Conservation (phyloP, 1,140 invertebrate species). For the Leguminivora glycinivorella region DNA sequence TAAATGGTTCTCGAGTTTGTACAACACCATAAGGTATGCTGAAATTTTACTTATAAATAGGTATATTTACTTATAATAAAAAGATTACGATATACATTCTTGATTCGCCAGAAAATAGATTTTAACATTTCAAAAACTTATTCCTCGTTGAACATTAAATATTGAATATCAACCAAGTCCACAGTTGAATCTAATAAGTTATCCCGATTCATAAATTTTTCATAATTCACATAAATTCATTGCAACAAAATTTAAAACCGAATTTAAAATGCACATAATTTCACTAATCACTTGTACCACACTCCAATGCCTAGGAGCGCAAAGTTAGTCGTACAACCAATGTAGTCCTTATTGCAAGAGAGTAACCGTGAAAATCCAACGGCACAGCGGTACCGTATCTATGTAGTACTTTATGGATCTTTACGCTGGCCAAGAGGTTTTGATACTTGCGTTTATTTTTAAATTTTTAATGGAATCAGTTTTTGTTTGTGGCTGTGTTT, state of each 20-base stretch:
- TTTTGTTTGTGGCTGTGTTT: not conserved
- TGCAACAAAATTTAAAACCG: slow-evolving; percentile 28
- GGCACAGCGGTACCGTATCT: slow-evolving; percentile 50
- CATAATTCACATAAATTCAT: slow-evolving; percentile 44
- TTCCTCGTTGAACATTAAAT: no score
- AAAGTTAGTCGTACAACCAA: slow-evolving; percentile 12
- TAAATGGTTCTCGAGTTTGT: no score
- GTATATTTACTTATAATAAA: no score
- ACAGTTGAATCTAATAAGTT: slow-evolving; percentile 13
- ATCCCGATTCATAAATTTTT: slow-evolving; percentile 36
- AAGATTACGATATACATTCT: no score
- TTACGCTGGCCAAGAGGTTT: slow-evolving; percentile 42
- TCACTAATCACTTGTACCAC: slow-evolving; percentile 16
- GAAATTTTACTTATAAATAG: no score
- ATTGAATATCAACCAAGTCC: no score
- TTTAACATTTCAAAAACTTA: no score
- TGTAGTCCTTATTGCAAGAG: slow-evolving; percentile 42
- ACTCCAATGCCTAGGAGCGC: slow-evolving; percentile 19
- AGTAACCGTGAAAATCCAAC: slow-evolving; percentile 50
- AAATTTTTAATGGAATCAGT: slow-evolving; percentile 31
- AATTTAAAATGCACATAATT: slow-evolving; percentile 33
- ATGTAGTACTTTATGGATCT: slow-evolving; percentile 68
- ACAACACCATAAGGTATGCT: no score
- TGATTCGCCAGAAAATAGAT: no score
- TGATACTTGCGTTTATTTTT: slow-evolving; percentile 47